Evolutionary conservation across 30 jellyfish, hydroid and myxozoan species (phyloP).

Genomic region (Rhopilema esculentum): DNA sequence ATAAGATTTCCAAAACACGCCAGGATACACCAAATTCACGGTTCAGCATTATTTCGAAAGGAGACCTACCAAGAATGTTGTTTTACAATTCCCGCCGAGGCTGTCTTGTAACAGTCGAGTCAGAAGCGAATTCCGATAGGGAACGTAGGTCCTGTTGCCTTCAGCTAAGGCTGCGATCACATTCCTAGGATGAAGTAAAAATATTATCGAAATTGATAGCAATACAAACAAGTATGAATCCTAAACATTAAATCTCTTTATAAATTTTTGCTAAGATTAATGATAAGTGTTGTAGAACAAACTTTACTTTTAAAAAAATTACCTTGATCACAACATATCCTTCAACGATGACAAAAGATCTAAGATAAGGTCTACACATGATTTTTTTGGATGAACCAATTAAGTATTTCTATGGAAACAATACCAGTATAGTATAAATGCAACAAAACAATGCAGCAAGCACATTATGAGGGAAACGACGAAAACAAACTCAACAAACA

Average conservation of each 20-base stretch:
- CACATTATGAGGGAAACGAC: neutral
- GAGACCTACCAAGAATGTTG: conserved; percentile 85
- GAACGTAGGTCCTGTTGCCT: conserved; percentile 76
- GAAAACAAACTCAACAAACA: neutral
- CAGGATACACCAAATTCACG: too few species aligned
- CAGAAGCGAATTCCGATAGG: conserved; percentile 92
- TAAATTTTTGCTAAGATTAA: neutral
- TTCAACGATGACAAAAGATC: too few species aligned
- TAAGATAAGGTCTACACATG: neutral
- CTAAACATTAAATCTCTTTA: neutral
- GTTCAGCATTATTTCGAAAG: too few species aligned
- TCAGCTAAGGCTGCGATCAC: conserved; percentile 96
- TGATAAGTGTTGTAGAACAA: too few species aligned
- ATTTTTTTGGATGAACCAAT: neutral
- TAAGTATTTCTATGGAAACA: neutral
- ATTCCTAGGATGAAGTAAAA: conserved; percentile 52
- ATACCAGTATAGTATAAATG: neutral
- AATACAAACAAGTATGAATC: neutral
- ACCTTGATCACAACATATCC: too few species aligned
- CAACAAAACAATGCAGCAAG: neutral
- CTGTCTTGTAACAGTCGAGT: conserved; percentile 96
- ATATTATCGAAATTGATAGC: too few species aligned
- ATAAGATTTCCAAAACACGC: neutral
- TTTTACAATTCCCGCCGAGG: conserved; percentile 97
- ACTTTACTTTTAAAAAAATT: too few species aligned